A percentile compares a stretch with the other conserved stretches of the same genome.
phyloP scores from a whole-genome alignment of 2,888 invertebrate species.

The Anorthoa munda region DNA sequence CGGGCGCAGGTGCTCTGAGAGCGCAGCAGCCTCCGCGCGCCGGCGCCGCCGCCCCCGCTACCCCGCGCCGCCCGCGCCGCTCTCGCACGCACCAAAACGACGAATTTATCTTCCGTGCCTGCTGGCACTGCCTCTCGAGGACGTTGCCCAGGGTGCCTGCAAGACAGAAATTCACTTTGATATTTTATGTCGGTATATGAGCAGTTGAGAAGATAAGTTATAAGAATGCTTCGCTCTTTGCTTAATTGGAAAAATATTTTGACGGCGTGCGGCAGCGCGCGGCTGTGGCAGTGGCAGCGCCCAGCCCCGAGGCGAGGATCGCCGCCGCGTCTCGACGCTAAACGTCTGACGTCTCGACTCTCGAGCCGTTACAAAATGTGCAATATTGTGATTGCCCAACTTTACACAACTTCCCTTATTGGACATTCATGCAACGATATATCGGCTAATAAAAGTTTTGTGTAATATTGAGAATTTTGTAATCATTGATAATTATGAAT shows the following conservation, averaged over 20 bases:
- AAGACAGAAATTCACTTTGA: constrained; percentile 45
- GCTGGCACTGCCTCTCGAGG: constrained; percentile 87
- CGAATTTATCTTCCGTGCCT: constrained; percentile 90
- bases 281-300: constrained; percentile 57
- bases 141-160: constrained; percentile 81
- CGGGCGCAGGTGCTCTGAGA: constrained; percentile 94
- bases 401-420: constrained; percentile 85
- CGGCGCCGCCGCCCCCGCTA: constrained; percentile 91
- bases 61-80: constrained; percentile 83
- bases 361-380: constrained; percentile 83
- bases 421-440: constrained; percentile 78
- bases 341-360: constrained; percentile 61
- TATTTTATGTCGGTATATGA: constrained; percentile 17
- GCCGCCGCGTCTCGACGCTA: constrained; percentile 63
- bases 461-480: constrained; percentile 32
- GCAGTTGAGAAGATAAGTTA: constrained; percentile 1
- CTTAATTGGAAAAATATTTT: constrained; percentile 48
- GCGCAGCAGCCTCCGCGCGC: constrained; percentile 92
- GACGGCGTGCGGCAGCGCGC: constrained; percentile 42
- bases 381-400: constrained; percentile 79
- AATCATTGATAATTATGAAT: constrained; percentile 26
- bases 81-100: constrained; percentile 89
- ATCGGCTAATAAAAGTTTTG: constrained; percentile 62
- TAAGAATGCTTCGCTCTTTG: constrained; percentile 27
- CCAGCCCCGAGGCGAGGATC: constrained; percentile 66